Percentiles rank a stretch among this genome's conserved stretches.
These are phyloP conservation scores for Eubucco bourcierii DNA, from an alignment of 2,113 vertebrate species.

Conservation along the genomic window DNA sequence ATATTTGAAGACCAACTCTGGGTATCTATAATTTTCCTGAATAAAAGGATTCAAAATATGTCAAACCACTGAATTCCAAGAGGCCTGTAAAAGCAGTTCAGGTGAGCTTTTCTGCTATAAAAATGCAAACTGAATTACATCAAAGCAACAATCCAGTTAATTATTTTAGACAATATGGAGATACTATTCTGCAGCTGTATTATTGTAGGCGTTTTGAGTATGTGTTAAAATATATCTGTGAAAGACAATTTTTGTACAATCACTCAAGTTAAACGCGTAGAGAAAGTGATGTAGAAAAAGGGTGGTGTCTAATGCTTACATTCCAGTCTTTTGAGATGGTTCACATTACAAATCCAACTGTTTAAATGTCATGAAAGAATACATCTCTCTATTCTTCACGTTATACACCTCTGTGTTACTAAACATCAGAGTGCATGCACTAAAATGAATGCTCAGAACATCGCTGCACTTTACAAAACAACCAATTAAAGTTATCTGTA, in stretches of 20 bases:
- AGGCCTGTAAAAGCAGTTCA: neutral
- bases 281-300: neutral
- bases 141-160: neutral
- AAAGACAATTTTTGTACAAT: neutral
- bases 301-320: neutral
- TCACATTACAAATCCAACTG: neutral
- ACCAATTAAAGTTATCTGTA: neutral
- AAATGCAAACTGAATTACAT: neutral
- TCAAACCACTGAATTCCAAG: neutral
- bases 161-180: neutral
- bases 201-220: neutral
- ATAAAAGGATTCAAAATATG: neutral
- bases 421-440: neutral
- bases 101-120: neutral
- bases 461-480: neutral
- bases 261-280: neutral
- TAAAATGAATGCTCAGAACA: neutral
- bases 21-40: neutral
- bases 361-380: neutral
- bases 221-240: neutral
- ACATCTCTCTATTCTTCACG: accelerated
- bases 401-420: neutral
- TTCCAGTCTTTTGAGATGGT: neutral
- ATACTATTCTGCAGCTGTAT: neutral
- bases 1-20: neutral